Percentiles rank a stretch among this genome's conserved stretches.
phyloP scores from a whole-genome alignment of 2,113 vertebrate genomes.

The Phycodurus eques region DNA sequence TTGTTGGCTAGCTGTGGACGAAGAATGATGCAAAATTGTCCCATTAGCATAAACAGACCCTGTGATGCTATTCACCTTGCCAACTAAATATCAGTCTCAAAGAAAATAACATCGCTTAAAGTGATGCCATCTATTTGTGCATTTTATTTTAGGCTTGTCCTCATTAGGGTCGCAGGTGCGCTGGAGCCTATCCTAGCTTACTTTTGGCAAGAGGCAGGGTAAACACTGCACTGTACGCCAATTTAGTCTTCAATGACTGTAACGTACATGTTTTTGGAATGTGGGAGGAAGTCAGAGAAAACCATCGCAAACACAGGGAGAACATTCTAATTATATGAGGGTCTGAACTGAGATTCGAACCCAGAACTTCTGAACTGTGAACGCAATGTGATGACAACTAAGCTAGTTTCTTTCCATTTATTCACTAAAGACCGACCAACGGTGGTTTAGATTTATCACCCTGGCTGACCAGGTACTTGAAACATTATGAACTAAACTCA shows the following conservation, averaged over 20 bases:
- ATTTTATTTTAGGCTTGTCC: not conserved
- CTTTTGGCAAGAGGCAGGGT: not conserved
- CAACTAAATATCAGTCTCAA: not conserved
- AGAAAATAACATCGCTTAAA: not conserved
- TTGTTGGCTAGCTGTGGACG: not conserved
- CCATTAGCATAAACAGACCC: not conserved
- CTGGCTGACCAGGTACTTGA: not conserved
- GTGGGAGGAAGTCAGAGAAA: too few relatives aligned
- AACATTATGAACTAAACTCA: not conserved
- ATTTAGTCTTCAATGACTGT: not conserved
- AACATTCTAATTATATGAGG: too few relatives aligned
- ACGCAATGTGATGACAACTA: not conserved
- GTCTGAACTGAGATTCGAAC: too few relatives aligned
- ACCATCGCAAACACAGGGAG: too few relatives aligned
- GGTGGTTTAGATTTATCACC: not conserved
- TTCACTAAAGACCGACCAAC: not conserved
- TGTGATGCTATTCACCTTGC: not conserved
- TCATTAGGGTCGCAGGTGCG: not conserved
- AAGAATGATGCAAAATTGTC: too few relatives aligned
- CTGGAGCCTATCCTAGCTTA: not conserved
- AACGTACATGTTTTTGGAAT: not conserved
- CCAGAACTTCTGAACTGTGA: not conserved
- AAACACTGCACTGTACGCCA: too few relatives aligned
- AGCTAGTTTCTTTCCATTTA: not conserved
- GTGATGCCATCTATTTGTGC: not conserved